phyloP scores from a whole-genome alignment of 2,888 invertebrate genomes.

The Mamestra brassicae region DNA sequence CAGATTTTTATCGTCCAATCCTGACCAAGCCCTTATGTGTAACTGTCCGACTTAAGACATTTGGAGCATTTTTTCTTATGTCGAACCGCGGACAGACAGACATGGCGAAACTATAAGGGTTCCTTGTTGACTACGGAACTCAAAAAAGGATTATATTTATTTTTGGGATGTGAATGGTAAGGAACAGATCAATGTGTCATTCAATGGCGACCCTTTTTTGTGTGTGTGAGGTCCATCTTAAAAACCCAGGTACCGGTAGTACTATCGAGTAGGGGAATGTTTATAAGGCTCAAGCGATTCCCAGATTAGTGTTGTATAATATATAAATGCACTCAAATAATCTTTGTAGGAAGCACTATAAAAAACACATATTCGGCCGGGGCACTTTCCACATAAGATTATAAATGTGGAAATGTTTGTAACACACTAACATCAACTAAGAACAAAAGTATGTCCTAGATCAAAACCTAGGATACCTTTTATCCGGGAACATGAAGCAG shows the following conservation, averaged over 20 bases:
- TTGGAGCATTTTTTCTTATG: too few relatives aligned
- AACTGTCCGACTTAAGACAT: too few relatives aligned
- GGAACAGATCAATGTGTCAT: neutral
- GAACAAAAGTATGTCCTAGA: too few relatives aligned
- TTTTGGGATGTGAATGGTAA: constrained; percentile 13
- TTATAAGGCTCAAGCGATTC: neutral
- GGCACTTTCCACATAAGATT: neutral
- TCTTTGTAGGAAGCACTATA: neutral
- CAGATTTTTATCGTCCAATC: too few relatives aligned
- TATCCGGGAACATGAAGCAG: neutral
- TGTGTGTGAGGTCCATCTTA: constrained; percentile 3
- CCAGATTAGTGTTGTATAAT: constrained; percentile 4
- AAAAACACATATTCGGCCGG: neutral
- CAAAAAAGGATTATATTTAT: constrained; percentile 19
- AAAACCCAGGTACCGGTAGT: constrained; percentile 35
- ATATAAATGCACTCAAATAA: neutral
- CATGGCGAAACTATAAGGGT: too few relatives aligned
- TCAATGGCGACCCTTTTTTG: constrained; percentile 44
- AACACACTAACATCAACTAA: too few relatives aligned
- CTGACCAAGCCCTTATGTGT: too few relatives aligned
- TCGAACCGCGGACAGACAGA: too few relatives aligned
- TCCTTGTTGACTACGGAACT: too few relatives aligned
- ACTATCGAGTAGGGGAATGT: neutral
- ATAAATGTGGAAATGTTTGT: neutral
- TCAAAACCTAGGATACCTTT: neutral